Percentiles rank a stretch among this genome's conserved stretches.
Evolutionary conservation across 2,113 vertebrate species (phyloP).

Genomic region (Lycocorax pyrrhopterus): DNA sequence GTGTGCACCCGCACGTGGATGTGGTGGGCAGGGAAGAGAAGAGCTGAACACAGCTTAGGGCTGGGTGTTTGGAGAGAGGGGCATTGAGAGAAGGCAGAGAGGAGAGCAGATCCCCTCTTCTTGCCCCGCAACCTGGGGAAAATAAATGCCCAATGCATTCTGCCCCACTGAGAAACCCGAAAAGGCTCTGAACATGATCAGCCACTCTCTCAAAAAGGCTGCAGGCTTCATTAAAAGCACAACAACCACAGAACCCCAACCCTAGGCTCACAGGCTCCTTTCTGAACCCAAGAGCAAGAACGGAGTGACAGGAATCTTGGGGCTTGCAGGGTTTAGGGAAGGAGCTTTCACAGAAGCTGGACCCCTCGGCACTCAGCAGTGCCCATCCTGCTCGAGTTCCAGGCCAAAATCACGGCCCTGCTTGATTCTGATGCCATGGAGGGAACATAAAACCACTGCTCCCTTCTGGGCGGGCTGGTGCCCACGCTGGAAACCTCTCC

Average conservation of each 20-base stretch:
- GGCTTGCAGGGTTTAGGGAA: not conserved
- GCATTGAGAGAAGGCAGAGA: not conserved
- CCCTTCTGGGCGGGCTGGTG: not conserved
- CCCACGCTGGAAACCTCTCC: not conserved
- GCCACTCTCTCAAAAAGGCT: not conserved
- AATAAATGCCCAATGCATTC: not conserved
- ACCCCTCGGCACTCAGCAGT: accelerated
- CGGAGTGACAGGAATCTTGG: not conserved
- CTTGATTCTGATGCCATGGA: not conserved
- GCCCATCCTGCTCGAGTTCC: accelerated
- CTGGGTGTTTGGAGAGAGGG: not conserved
- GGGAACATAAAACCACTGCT: not conserved
- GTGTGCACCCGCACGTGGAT: accelerated
- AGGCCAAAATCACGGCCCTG: not conserved
- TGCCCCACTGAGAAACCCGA: not conserved
- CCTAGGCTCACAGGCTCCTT: not conserved
- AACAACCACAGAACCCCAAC: not conserved
- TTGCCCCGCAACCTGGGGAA: not conserved
- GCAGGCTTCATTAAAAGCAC: not conserved
- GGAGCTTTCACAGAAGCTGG: not conserved
- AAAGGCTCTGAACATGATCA: not conserved
- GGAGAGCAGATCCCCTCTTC: not conserved
- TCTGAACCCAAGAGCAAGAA: not conserved
- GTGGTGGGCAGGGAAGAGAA: not conserved
- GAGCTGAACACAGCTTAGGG: not conserved